Evolutionary conservation across 2,113 vertebrate species (phyloP), one percentile per base, ranked within the genome.

Genomic region (Callionymus lyra): DNA sequence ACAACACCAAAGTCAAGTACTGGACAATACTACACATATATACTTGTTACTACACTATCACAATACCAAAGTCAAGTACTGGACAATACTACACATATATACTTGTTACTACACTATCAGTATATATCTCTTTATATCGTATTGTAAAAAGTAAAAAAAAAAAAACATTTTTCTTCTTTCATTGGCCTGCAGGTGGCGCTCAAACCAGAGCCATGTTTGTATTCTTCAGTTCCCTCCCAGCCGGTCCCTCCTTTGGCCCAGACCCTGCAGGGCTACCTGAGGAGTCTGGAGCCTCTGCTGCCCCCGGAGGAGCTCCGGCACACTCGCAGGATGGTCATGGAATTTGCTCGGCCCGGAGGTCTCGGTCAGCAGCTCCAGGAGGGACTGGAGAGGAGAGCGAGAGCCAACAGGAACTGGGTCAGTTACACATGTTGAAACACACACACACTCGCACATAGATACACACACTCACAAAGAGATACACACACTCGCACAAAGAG

Each of bases 351-450:
- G 1, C 16, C 68, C 0, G 81, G 74, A 0, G 85, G 86, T 0
- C 79, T 87, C 1, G 89, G 87, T 0, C 38, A 74, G 1, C 56
- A 52, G n/a, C 81, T 91, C 31, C 84, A 89, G 67, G 59, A 65
- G 9, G 74, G 66, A 10, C 77, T 90, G 68, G 74, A 86, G 55
- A 84, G 37, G 15, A 73, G 85, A 50, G 79, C 81, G 1, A 79
- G 71, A 34, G 43, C 66, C 41, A 73, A 65, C 6, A 83, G 82
- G 43, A 90, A 88, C 72, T 91, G 89, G 87, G 89, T 91, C 47
- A 41, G 81, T 2, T 14, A 16, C 9, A 16, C 9, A 15, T 12
- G 12, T 1, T 27, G 21, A 27, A n/a, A n/a, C n/a, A n/a, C n/a
- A n/a, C n/a, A n/a, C n/a, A n/a, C n/a, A n/a, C n/a, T n/a, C n/a